These are phyloP conservation scores for Scotopteryx bipunctaria DNA, from an alignment of 2,888 invertebrate species.

Conservation along the genomic window DNA sequence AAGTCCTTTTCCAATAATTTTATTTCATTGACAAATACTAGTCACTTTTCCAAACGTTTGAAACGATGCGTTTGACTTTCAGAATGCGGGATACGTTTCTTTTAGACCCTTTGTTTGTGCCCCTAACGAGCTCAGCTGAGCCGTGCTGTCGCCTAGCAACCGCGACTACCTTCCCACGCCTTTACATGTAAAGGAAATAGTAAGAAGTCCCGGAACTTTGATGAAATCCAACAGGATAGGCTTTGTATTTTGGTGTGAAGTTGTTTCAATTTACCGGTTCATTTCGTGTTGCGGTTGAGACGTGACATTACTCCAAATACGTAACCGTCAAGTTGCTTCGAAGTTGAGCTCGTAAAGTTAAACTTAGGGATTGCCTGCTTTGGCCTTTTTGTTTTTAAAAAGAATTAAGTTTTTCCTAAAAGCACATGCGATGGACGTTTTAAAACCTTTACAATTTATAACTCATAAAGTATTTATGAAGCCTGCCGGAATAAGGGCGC, in stretches of 20 bases:
- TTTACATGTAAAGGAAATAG: conserved; percentile 11
- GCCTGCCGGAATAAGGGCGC: conserved; percentile 30
- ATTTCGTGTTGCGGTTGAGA: neutral
- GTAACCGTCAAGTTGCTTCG: neutral
- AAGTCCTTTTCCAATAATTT: neutral
- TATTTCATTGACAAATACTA: conserved; percentile 3
- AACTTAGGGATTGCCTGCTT: neutral
- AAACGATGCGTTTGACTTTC: conserved; percentile 22
- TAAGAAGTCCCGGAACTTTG: conserved; percentile 13
- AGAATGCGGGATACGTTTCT: conserved; percentile 27
- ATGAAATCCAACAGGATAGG: conserved; percentile 4
- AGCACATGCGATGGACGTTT: neutral
- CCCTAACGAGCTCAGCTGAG: conserved; percentile 47
- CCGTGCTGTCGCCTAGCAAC: conserved; percentile 51
- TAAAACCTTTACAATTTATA: conserved; percentile 23
- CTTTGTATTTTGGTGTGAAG: conserved; percentile 4
- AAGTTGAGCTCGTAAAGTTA: neutral
- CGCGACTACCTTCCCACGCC: conserved; percentile 4
- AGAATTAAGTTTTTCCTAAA: neutral
- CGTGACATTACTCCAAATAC: neutral
- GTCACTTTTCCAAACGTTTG: conserved; percentile 21
- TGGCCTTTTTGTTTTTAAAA: neutral
- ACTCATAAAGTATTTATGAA: conserved; percentile 29
- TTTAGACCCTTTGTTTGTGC: conserved; percentile 42
- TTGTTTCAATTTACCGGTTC: conserved; percentile 5